Evolutionary conservation across 2,888 invertebrate species (phyloP).

Genomic region (Drosophila affinis): DNA sequence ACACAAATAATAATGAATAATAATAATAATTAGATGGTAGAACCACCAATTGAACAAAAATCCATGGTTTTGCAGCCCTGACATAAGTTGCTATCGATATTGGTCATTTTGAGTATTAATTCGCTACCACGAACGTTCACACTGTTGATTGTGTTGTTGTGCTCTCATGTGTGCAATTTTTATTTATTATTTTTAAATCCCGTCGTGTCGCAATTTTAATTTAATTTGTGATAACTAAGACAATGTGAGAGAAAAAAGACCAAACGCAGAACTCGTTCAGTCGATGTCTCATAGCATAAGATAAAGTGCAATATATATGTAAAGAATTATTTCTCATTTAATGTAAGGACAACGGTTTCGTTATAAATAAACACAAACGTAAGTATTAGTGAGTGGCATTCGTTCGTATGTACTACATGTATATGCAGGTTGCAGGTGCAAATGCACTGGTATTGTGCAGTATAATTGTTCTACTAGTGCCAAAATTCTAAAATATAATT

Average conservation of each 20-base stretch:
- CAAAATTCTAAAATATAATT: conserved; percentile 1
- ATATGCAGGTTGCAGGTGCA: neutral
- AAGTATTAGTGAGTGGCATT: conserved; percentile 16
- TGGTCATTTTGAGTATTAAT: too few relatives aligned
- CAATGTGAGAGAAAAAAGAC: conserved; percentile 19
- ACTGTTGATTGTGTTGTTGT: neutral
- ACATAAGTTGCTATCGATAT: too few relatives aligned
- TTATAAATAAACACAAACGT: conserved; percentile 37
- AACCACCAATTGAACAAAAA: too few relatives aligned
- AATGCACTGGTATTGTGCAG: neutral
- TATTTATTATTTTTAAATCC: conserved; percentile 4
- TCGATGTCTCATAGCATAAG: conserved; percentile 18
- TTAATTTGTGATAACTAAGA: neutral
- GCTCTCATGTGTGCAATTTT: conserved; percentile 14
- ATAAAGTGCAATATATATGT: conserved; percentile 36
- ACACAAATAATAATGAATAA: too few relatives aligned
- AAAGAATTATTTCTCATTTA: conserved; percentile 6
- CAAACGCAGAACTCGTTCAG: conserved; percentile 12
- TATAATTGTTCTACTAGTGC: neutral
- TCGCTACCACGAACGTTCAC: neutral
- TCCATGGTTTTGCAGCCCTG: too few relatives aligned
- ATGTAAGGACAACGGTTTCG: conserved; percentile 26
- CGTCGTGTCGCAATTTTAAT: neutral
- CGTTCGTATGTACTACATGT: conserved; percentile 14
- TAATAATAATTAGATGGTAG: too few relatives aligned